Conservation (phyloP, 1,140 invertebrate species). For the Diachasmimorpha longicaudata region DNA sequence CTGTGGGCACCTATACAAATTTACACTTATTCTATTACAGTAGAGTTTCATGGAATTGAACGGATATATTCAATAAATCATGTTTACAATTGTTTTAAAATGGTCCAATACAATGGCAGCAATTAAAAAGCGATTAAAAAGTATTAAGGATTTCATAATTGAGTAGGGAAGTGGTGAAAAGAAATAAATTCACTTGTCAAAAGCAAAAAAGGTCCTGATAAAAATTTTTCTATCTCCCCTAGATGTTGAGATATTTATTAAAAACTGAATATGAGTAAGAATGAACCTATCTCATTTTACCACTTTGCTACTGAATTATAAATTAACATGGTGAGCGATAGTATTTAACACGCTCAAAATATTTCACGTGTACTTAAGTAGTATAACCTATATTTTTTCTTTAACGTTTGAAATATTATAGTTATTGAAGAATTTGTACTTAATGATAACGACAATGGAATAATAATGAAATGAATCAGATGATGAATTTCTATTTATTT, state of each 20-base stretch:
- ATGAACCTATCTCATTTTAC: too few relatives aligned
- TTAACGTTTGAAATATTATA: not conserved
- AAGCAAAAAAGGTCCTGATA: too few relatives aligned
- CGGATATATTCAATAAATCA: too few relatives aligned
- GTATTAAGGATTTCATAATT: slow-evolving; percentile 8
- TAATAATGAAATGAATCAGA: not conserved
- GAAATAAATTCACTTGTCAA: too few relatives aligned
- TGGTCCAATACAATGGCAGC: not conserved
- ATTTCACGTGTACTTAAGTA: slow-evolving; percentile 31
- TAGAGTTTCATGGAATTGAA: too few relatives aligned
- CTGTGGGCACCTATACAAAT: not conserved
- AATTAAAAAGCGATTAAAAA: slow-evolving; percentile 20
- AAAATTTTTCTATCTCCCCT: too few relatives aligned
- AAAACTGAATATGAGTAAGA: too few relatives aligned
- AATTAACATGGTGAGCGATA: not conserved
- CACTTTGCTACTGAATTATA: too few relatives aligned
- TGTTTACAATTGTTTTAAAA: too few relatives aligned
- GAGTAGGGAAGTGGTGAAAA: too few relatives aligned
- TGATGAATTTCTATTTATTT: not conserved
- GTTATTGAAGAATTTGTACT: not conserved
- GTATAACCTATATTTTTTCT: not conserved
- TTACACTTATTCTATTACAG: too few relatives aligned
- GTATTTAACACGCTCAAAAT: slow-evolving; percentile 28
- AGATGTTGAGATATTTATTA: too few relatives aligned
- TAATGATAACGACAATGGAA: not conserved